phyloP scores from a whole-genome alignment of 2,888 invertebrate genomes.

The Matsumyia berberina region DNA sequence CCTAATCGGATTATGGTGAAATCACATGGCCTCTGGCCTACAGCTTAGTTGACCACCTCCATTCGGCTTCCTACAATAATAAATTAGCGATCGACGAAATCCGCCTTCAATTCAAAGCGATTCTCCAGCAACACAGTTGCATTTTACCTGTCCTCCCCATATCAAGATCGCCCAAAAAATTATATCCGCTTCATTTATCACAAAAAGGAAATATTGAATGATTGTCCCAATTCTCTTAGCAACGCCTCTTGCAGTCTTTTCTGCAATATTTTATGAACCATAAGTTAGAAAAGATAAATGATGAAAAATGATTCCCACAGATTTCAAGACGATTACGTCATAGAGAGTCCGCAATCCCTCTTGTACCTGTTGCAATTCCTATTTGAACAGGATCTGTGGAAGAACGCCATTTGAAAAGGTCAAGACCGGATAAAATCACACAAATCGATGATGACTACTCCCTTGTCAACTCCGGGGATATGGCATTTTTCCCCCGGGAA shows the following conservation, averaged over 20 bases:
- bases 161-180: neutral
- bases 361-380: constrained; percentile 68
- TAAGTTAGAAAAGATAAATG: neutral
- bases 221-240: constrained; percentile 60
- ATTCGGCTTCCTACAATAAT: neutral
- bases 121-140: constrained; percentile 13
- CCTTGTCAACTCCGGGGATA: constrained; percentile 20
- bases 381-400: constrained; percentile 39
- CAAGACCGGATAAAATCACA: constrained; percentile 53
- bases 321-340: constrained; percentile 49
- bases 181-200: constrained; percentile 34
- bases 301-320: constrained; percentile 23
- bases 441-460: constrained; percentile 47
- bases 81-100: neutral
- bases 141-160: constrained; percentile 9
- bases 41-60: constrained; percentile 57
- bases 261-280: constrained; percentile 9
- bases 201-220: constrained; percentile 43
- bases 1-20: constrained; percentile 58
- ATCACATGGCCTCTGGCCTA: constrained; percentile 48
- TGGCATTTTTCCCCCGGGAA: neutral
- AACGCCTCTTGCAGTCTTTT: constrained; percentile 38
- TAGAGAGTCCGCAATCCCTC: constrained; percentile 24
- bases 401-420: constrained; percentile 28
- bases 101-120: constrained; percentile 6